A percentile compares a stretch with the other conserved stretches of the same genome.
Evolutionary conservation across 2,797 vertebrate genomes (phyloP).

Genomic region (Halcyon chelicuti): DNA sequence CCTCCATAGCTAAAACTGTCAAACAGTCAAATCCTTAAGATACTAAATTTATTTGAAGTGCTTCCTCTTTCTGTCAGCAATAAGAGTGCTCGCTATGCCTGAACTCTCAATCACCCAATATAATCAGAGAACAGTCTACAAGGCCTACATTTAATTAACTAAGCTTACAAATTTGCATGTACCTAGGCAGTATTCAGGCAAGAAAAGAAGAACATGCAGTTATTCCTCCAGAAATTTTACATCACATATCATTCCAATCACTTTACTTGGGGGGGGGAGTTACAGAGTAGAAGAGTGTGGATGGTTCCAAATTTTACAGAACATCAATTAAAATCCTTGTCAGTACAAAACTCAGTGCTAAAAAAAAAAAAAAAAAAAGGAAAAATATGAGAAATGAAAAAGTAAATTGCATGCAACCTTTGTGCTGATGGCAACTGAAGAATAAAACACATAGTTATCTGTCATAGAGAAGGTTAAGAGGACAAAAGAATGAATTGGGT

Average conservation of each 20-base stretch:
- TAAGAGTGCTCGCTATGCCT: neutral
- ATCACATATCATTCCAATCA: neutral
- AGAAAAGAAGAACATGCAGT: neutral
- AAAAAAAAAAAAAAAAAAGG: neutral
- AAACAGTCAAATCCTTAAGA: neutral
- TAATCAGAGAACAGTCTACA: neutral
- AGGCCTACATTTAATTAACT: neutral
- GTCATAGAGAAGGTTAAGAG: constrained; percentile 38
- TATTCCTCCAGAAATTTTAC: neutral
- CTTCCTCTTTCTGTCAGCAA: neutral
- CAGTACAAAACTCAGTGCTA: neutral
- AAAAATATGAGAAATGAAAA: neutral
- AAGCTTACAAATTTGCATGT: neutral
- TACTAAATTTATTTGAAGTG: neutral
- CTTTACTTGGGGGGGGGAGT: neutral
- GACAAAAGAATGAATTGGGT: constrained; percentile 52
- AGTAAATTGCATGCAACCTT: neutral
- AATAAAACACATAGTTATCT: neutral
- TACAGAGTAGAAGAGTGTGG: neutral
- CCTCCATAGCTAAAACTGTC: neutral
- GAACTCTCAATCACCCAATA: neutral
- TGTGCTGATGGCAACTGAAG: neutral
- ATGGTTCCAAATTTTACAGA: neutral
- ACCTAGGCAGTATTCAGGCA: neutral
- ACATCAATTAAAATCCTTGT: neutral